Conservation (phyloP, 2,113 vertebrate genomes). For the Tilapia sparmanii region DNA sequence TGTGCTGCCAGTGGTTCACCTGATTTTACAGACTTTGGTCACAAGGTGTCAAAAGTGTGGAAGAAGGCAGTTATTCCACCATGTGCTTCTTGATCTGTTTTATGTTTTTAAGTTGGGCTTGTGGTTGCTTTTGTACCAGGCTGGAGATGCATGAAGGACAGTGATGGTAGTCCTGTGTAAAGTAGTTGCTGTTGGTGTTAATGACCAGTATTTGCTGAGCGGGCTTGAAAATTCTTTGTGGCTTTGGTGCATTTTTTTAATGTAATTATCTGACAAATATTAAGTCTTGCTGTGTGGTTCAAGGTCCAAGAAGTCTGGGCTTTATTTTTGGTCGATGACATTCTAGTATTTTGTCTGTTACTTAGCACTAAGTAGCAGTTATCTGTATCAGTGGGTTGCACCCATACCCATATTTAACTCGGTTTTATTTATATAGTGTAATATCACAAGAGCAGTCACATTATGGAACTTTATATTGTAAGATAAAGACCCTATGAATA, state of each 20-base stretch:
- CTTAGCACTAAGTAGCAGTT: not conserved
- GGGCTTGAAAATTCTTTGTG: not conserved
- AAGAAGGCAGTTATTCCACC: not conserved
- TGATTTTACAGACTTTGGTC: not conserved
- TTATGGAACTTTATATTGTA: not conserved
- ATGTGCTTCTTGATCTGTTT: not conserved
- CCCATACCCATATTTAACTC: not conserved
- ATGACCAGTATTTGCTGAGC: not conserved
- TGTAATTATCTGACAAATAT: not conserved
- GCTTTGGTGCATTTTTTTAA: not conserved
- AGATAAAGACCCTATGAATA: not conserved
- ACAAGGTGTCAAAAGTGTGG: not conserved
- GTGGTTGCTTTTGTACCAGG: not conserved
- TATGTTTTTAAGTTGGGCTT: not conserved
- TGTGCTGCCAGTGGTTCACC: not conserved
- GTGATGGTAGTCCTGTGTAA: not conserved
- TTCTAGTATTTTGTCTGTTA: not conserved
- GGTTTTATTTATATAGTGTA: not conserved
- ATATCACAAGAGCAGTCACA: not conserved
- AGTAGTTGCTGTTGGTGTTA: not conserved
- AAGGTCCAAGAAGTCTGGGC: not conserved
- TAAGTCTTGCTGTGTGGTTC: not conserved
- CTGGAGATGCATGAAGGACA: not conserved
- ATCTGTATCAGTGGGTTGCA: not conserved
- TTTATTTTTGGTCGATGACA: fast-evolving